Percentiles rank a stretch among this genome's conserved stretches.
phyloP scores from a whole-genome alignment of 2,113 vertebrate genomes.

The Panthera uncia region DNA sequence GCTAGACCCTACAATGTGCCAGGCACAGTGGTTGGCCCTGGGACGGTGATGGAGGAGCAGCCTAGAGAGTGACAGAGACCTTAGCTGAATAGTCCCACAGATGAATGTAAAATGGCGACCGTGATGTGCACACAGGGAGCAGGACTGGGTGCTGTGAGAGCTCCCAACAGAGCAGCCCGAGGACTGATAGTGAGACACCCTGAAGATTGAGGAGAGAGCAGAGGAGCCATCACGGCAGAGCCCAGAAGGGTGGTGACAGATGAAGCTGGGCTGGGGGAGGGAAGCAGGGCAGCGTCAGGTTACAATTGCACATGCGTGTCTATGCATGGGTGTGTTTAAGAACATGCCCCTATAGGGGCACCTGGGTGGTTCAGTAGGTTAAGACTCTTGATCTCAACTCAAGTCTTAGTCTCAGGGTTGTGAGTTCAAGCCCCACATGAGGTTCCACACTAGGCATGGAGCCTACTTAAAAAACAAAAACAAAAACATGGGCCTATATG shows the following conservation, averaged over 20 bases:
- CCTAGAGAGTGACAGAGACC: neutral
- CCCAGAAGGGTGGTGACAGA: neutral
- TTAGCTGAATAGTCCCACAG: neutral
- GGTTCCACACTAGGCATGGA: no score
- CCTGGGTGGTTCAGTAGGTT: no score
- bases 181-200: neutral
- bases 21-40: neutral
- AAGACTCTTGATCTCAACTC: no score
- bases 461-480: no score
- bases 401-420: no score
- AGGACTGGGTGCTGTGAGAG: neutral
- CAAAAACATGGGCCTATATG: no score
- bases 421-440: no score
- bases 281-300: fast-evolving
- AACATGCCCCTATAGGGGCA: neutral
- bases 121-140: fast-evolving
- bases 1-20: fast-evolving
- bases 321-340: neutral
- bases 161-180: neutral
- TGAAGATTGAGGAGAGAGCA: neutral
- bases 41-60: neutral
- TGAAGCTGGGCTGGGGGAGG: neutral
- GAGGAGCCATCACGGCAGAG: neutral
- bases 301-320: fast-evolving
- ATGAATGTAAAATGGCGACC: neutral